Percentiles rank a stretch among this genome's conserved stretches.
Evolutionary conservation across 2,113 vertebrate species (phyloP).

Genomic region (Mesocricetus auratus): DNA sequence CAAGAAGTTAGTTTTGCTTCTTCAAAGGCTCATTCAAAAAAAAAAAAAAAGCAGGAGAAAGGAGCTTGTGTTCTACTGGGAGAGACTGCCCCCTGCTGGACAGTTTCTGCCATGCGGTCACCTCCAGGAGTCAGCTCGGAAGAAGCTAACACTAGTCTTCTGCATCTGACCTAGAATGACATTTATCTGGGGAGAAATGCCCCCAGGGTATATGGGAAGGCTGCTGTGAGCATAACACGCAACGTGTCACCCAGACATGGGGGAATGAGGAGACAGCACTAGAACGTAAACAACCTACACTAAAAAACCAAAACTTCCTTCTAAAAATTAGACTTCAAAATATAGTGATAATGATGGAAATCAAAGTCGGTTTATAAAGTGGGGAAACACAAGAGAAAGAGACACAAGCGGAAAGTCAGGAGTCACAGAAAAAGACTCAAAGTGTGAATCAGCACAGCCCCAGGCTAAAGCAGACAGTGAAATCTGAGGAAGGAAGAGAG

Average conservation of each 20-base stretch:
- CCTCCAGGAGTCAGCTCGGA: background rate
- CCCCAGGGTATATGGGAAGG: background rate
- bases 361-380: background rate
- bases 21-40: slow-evolving; percentile 56
- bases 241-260: background rate
- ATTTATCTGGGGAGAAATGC: background rate
- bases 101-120: background rate
- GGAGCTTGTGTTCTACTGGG: background rate
- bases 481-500: background rate
- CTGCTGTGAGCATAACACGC: background rate
- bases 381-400: background rate
- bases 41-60: background rate
- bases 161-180: background rate
- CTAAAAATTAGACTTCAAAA: background rate
- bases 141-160: background rate
- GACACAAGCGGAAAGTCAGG: too few relatives aligned
- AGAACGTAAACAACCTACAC: background rate
- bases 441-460: background rate
- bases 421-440: background rate
- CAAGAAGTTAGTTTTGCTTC: slow-evolving; percentile 1
- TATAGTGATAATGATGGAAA: background rate
- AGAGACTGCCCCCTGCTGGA: slow-evolving; percentile 57
- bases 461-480: background rate
- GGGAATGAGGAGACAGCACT: background rate
- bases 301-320: background rate